These are phyloP conservation scores for Tricholauxania praeusta DNA, from an alignment of 2,888 invertebrate species.

Conservation along the genomic window DNA sequence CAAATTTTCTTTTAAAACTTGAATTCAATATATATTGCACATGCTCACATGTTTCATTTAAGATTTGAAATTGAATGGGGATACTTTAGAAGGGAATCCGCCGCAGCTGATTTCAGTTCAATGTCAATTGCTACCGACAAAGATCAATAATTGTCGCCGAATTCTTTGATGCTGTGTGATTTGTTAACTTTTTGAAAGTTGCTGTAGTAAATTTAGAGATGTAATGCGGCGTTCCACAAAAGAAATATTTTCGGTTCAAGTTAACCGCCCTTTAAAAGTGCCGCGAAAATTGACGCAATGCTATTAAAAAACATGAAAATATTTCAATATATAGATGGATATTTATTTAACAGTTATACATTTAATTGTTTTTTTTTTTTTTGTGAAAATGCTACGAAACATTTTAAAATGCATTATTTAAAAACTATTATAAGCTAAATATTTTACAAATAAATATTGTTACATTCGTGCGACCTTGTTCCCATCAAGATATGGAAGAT, in stretches of 20 bases:
- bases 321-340: conserved; percentile 5
- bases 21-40: no score
- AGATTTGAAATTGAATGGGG: background rate
- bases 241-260: conserved; percentile 22
- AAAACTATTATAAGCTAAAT: no score
- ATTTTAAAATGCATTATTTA: no score
- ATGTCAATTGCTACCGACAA: conserved; percentile 26
- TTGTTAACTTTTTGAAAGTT: conserved; percentile 25
- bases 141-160: conserved; percentile 38
- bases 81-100: conserved; percentile 17
- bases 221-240: conserved; percentile 33
- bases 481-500: no score
- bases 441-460: no score
- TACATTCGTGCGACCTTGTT: no score
- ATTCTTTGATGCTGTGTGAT: conserved; percentile 37
- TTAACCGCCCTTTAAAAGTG: conserved; percentile 24
- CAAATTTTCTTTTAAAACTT: no score
- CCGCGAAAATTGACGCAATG: conserved; percentile 30
- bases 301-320: conserved; percentile 30
- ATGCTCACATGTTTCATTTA: no score
- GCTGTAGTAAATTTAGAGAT: conserved; percentile 7
- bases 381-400: no score
- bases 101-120: conserved; percentile 31
- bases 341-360: no score
- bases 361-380: no score